A percentile compares a stretch with the other conserved stretches of the same genome.
These are phyloP conservation scores for Pseudonaja textilis DNA, from an alignment of 2,113 vertebrate species.

Conservation along the genomic window DNA sequence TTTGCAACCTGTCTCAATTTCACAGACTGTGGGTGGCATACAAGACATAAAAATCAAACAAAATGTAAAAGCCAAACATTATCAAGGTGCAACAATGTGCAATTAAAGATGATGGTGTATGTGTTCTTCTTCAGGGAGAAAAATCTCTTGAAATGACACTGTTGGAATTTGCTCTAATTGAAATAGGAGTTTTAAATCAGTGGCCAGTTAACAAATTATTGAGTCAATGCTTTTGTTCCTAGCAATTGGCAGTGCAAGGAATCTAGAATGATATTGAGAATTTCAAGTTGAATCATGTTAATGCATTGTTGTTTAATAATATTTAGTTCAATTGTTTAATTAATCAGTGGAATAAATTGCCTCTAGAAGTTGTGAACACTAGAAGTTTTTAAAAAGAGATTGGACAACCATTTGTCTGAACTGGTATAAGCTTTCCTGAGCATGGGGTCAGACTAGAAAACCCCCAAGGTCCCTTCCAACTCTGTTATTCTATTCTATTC, in stretches of 20 bases:
- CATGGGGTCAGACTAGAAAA: too few relatives aligned
- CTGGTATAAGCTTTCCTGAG: too few relatives aligned
- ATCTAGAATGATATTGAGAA: slow-evolving; percentile 47
- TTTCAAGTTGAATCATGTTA: slow-evolving; percentile 43
- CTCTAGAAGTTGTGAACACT: too few relatives aligned
- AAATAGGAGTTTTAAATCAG: not conserved
- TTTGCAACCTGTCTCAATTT: not conserved
- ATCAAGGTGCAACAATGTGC: not conserved
- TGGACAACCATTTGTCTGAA: too few relatives aligned
- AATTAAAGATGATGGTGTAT: not conserved
- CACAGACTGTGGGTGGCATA: not conserved
- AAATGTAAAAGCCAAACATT: not conserved
- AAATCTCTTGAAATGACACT: not conserved
- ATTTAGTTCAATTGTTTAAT: slow-evolving; percentile 10
- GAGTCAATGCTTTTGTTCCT: not conserved
- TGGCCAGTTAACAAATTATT: not conserved
- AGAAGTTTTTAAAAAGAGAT: too few relatives aligned
- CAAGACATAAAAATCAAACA: not conserved
- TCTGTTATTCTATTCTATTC: too few relatives aligned
- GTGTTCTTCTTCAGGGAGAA: not conserved
- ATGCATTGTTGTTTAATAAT: slow-evolving; percentile 48
- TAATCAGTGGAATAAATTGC: too few relatives aligned
- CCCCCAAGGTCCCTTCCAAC: too few relatives aligned
- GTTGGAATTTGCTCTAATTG: not conserved
- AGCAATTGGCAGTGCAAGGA: slow-evolving; percentile 42